Base-by-base conservation (phyloP, 2,113 vertebrate species). In the Myotis lucifugus region DNA sequence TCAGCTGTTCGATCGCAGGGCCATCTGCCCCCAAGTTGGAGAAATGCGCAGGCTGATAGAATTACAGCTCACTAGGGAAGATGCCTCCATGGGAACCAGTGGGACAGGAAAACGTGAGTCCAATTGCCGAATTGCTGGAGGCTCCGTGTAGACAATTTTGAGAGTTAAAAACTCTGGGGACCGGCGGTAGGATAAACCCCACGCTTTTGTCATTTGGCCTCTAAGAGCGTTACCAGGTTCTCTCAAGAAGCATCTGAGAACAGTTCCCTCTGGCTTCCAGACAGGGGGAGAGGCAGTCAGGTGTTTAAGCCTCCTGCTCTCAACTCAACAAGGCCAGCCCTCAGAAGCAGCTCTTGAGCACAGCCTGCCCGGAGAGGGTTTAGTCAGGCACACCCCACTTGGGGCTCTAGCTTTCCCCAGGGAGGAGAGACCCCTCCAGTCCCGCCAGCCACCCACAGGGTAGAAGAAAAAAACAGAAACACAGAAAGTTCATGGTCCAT, bases 41-140 rank as follows among this genome's bases (percentile, higher is more conserved):
- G 42, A 59, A 32, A 72, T 23, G 27, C 40, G 21, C 67, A 9
- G 40, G 52, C 52, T 9, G 77, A 37, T 3, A 19, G 40, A 29
- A 27, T 52, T 23, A 15, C 15, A 50, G 11, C 42, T 50, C 14
- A 7, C 52, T 21, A 4, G 32, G 3, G 18, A 18, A 8, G 40
- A 13, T 29, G 3, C 27, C 37, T 34, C 50, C 37, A 5, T 0
- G 0, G 18, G 34, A 27, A 19, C 77, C 50, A 34, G 42, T 0
- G 0, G 23, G 72, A 23, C 29, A 14, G 27, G 52, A 56, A 23
- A 46, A 25, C 25, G 32, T 1, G 2, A 25, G 25, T 9, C 11
- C 29, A 2, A 4, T 3, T 18, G 59, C 54, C 6, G 3, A 59
- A 25, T n/a, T 54, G 46, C 64, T 18, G 34, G n/a, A 50, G 73